phyloP scores from a whole-genome alignment of 2,113 vertebrate species.

The Montifringilla adamsi region DNA sequence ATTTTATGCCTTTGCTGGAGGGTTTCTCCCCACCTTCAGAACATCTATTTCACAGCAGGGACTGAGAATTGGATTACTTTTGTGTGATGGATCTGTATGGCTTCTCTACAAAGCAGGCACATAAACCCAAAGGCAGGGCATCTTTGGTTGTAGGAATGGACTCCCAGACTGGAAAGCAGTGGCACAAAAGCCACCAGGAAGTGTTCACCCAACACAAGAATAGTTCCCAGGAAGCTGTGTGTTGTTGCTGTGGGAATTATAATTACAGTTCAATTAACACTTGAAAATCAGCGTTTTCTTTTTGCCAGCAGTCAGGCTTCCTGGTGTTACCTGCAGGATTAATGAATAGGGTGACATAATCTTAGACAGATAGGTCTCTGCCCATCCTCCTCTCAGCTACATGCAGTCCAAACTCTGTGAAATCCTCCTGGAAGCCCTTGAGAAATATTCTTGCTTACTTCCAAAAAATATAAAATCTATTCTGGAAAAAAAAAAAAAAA shows the following conservation, averaged over 20 bases:
- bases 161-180: background rate
- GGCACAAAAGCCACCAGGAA: background rate
- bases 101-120: background rate
- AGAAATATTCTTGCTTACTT: background rate
- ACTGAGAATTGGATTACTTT: background rate
- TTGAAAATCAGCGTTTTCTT: background rate
- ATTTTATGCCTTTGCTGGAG: background rate
- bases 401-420: background rate
- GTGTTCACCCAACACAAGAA: background rate
- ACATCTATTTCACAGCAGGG: background rate
- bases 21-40: background rate
- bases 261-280: background rate
- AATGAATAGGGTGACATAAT: background rate
- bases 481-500: background rate
- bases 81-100: background rate
- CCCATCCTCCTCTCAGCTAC: background rate
- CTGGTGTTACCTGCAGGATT: background rate
- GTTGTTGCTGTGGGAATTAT: background rate
- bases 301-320: background rate
- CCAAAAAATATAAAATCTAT: background rate
- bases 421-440: background rate
- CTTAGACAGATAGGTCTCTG: background rate
- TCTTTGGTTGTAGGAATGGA: background rate
- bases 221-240: background rate
- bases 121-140: background rate